Conservation (phyloP, 2,113 vertebrate species). For the Rhinolophus sinicus region DNA sequence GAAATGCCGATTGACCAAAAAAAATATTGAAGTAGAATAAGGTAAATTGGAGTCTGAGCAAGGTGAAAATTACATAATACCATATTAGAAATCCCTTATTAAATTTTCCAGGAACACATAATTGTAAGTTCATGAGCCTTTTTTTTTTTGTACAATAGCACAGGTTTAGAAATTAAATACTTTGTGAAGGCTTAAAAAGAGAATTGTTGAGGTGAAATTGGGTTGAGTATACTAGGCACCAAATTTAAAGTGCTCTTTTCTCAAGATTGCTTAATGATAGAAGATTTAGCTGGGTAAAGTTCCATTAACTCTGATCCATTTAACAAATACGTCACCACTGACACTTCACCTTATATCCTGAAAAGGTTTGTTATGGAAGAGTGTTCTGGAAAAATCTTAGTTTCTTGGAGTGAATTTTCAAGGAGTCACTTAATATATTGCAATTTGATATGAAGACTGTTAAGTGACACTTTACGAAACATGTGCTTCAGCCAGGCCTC, state of each 20-base stretch:
- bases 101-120: constrained; percentile 6
- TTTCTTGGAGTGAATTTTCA: neutral
- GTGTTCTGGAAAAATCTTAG: neutral
- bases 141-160: neutral
- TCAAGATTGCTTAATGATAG: constrained; percentile 30
- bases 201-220: neutral
- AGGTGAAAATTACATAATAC: constrained; percentile 11
- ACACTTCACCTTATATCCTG: constrained; percentile 25
- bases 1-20: neutral
- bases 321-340: constrained; percentile 71
- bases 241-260: constrained; percentile 26
- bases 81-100: constrained; percentile 3
- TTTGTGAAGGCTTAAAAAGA: constrained; percentile 7
- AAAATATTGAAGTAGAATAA: neutral
- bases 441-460: neutral
- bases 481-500: neutral
- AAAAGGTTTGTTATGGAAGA: neutral
- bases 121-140: neutral
- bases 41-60: neutral
- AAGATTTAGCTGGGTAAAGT: neutral
- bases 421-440: neutral
- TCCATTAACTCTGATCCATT: constrained; percentile 44
- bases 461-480: neutral
- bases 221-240: neutral
- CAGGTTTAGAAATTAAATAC: neutral